These are phyloP conservation scores for Argya squamiceps DNA, from an alignment of 2,797 vertebrate genomes.

Conservation along the genomic window DNA sequence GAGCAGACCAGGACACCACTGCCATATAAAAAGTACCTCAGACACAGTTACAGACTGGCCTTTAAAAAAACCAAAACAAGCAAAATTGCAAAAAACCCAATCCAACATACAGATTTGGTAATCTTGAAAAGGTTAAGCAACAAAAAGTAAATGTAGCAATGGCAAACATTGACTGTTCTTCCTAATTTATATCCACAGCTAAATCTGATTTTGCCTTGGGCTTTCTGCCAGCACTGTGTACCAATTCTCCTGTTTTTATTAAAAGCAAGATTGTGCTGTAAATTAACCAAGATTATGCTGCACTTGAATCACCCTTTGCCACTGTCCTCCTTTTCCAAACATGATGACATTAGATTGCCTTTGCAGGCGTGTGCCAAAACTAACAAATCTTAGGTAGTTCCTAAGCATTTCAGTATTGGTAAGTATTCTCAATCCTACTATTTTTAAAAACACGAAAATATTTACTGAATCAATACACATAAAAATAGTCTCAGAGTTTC, in stretches of 20 bases:
- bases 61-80: background rate
- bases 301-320: background rate
- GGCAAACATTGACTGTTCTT: background rate
- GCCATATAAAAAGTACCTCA: background rate
- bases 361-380: background rate
- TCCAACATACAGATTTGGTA: background rate
- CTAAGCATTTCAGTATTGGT: background rate
- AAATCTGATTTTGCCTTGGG: background rate
- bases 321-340: background rate
- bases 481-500: background rate
- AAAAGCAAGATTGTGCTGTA: background rate
- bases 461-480: background rate
- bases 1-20: background rate
- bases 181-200: background rate
- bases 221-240: background rate
- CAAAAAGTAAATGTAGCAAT: background rate
- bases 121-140: background rate
- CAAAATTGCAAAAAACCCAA: background rate
- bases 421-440: background rate
- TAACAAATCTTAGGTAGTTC: slow-evolving; percentile 11
- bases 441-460: background rate
- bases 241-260: background rate
- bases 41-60: background rate
- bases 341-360: background rate
- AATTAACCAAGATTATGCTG: background rate